Base-by-base conservation (phyloP, 2,888 invertebrate species). In the Sipha maydis region DNA sequence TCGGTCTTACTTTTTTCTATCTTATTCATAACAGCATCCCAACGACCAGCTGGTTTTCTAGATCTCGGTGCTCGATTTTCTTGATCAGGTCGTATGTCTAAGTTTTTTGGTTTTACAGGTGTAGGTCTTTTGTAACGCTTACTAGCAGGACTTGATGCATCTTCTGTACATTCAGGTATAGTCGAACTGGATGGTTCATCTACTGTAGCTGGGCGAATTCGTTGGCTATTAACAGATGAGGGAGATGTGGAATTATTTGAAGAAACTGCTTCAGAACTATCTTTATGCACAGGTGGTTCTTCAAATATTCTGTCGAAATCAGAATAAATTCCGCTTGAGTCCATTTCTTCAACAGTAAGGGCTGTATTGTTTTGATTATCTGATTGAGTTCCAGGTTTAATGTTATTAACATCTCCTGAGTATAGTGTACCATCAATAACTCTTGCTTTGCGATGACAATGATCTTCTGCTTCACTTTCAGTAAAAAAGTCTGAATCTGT, bases 401-500 rank as follows among this genome's bases (percentile, higher is more conserved):
- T 73, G 89, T 77, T 61, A 34, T 82, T 73, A 89, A 71, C 38
- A 34, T 80, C 86, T 0, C 88, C 82, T 31, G 88, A 88, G 91
- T 97, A 97, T n/a, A 97, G 92, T 61, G 96, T 97, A 2, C 97
- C 97, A 92, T 97, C 97, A 90, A 97, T 97, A 8, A 97, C 96
- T 92, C 97, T 96, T 11, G 96, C 96, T 89, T 94, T 94, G 61
- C 96, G 93, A 91, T 96, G 96, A 21, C 89, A 89, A 83, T 90
- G 89, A 89, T 95, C 95, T 90, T 96, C 96, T 2, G 97, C 96
- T 92, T 97, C 97, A 91, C 96, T 96, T 92, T 97, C 97, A 11
- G 97, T 97, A 91, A 96, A 97, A 92, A 97, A 97, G 92, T 97
- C 97, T 0, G 97, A 97, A 92, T 97, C 97, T 0, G 97, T 97